Evolutionary conservation across 1,140 invertebrate genomes (phyloP).

Genomic region (Pinna nobilis): DNA sequence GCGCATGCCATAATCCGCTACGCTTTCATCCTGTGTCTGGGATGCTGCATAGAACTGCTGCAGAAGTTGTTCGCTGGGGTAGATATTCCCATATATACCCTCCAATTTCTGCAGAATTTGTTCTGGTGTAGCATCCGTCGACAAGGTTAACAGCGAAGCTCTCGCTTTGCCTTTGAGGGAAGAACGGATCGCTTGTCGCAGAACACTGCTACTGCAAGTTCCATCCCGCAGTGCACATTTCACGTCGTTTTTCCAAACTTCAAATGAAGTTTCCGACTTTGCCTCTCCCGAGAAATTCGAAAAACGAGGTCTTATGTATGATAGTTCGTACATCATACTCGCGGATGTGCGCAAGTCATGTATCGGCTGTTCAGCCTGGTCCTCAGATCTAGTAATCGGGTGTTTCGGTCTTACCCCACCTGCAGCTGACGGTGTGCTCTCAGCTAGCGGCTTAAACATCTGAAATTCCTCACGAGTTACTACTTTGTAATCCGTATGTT

Average conservation of each 20-base stretch:
- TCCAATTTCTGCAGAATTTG: slow-evolving; percentile 14
- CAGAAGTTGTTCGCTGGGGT: background rate
- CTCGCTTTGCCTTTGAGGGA: slow-evolving; percentile 27
- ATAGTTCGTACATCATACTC: too few relatives aligned
- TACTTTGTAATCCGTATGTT: slow-evolving; percentile 2
- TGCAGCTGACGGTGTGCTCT: background rate
- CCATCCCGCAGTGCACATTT: slow-evolving; percentile 15
- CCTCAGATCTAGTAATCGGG: background rate
- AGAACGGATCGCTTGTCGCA: slow-evolving; percentile 11
- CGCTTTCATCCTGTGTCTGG: background rate
- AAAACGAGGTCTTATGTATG: slow-evolving; percentile 1
- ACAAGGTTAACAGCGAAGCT: slow-evolving; percentile 7
- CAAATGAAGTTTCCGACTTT: slow-evolving; percentile 17
- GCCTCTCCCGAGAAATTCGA: slow-evolving; percentile 14
- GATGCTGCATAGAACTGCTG: slow-evolving; percentile 14
- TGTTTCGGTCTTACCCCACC: slow-evolving; percentile 2
- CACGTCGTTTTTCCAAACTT: slow-evolving; percentile 31
- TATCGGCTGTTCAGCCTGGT: background rate
- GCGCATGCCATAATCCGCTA: slow-evolving; percentile 3
- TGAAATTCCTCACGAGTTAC: background rate
- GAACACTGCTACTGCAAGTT: background rate
- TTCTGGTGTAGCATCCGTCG: background rate
- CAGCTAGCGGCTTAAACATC: background rate
- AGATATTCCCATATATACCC: slow-evolving; percentile 12
- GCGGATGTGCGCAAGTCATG: too few relatives aligned